phyloP scores from a whole-genome alignment of 30 jellyfish, hydroid and myxozoan genomes.

The Cassiopea xamachana region DNA sequence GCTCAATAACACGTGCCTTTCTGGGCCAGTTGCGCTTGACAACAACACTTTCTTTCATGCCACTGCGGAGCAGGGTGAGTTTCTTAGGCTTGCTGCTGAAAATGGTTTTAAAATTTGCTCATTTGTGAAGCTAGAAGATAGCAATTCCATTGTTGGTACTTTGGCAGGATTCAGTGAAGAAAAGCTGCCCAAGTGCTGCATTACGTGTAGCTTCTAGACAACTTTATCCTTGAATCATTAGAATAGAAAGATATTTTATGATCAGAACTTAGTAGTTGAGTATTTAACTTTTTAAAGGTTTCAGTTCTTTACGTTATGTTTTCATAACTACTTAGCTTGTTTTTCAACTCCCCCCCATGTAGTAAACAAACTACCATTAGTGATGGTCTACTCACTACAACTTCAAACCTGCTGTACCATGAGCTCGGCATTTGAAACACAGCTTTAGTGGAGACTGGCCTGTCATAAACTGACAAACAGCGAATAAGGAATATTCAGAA shows the following conservation, averaged over 20 bases:
- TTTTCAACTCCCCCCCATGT: too few relatives aligned
- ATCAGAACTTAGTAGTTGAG: too few relatives aligned
- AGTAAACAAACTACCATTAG: too few relatives aligned
- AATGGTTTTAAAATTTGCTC: conserved; percentile 1
- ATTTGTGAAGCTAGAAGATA: not conserved
- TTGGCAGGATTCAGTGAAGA: not conserved
- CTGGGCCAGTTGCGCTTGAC: conserved; percentile 48
- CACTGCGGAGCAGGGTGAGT: not conserved
- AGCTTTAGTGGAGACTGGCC: too few relatives aligned
- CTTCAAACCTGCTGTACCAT: too few relatives aligned
- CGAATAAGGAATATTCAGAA: too few relatives aligned
- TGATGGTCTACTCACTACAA: too few relatives aligned
- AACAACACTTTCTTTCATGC: not conserved
- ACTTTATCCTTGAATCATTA: not conserved
- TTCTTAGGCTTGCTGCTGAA: conserved; percentile 42
- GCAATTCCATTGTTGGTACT: conserved; percentile 23
- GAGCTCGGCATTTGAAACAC: too few relatives aligned
- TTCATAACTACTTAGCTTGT: too few relatives aligned
- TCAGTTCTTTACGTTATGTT: too few relatives aligned
- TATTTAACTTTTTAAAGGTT: too few relatives aligned
- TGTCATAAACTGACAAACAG: too few relatives aligned
- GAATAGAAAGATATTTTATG: not conserved
- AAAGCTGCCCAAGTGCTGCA: not conserved
- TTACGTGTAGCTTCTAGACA: not conserved
- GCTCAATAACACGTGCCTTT: conserved; percentile 14